Evolutionary conservation across 2,888 invertebrate genomes (phyloP).

Genomic region (Pseudococcus jackbeardsleyi): DNA sequence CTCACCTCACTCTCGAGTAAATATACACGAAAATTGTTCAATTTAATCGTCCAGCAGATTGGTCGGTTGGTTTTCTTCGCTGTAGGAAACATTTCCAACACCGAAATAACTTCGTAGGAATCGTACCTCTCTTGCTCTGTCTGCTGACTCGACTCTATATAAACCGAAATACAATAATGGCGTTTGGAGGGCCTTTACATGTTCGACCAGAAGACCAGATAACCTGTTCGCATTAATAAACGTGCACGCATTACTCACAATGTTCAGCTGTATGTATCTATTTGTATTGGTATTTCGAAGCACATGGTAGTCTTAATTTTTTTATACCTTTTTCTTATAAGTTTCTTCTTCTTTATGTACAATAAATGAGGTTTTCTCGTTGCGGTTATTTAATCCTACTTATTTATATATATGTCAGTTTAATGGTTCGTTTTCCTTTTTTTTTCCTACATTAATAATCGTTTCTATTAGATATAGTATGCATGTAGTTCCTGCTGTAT

Average conservation of each 20-base stretch:
- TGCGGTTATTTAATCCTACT: conserved; percentile 31
- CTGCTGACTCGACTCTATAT: not conserved
- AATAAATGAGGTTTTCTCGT: conserved; percentile 25
- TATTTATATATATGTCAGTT: conserved; percentile 37
- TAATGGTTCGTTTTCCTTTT: conserved; percentile 9
- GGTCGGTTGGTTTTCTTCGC: not conserved
- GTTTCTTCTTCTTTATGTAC: not conserved
- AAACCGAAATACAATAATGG: not conserved
- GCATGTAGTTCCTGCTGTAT: not conserved
- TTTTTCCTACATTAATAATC: conserved; percentile 4
- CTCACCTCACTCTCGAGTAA: not conserved
- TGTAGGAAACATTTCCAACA: conserved; percentile 3
- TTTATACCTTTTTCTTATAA: not conserved
- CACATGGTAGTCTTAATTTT: conserved; percentile 38
- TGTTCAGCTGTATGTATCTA: not conserved
- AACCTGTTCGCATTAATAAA: not conserved
- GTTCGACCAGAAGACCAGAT: not conserved
- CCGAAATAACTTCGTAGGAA: not conserved
- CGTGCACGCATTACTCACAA: not conserved
- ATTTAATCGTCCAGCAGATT: conserved; percentile 16
- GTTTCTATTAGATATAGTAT: not conserved
- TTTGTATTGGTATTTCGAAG: not conserved
- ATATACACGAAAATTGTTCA: conserved; percentile 24
- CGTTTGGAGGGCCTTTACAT: not conserved
- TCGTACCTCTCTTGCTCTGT: not conserved